Evolutionary conservation across 2,797 vertebrate genomes (phyloP).

Genomic region (Danio aesculapii): DNA sequence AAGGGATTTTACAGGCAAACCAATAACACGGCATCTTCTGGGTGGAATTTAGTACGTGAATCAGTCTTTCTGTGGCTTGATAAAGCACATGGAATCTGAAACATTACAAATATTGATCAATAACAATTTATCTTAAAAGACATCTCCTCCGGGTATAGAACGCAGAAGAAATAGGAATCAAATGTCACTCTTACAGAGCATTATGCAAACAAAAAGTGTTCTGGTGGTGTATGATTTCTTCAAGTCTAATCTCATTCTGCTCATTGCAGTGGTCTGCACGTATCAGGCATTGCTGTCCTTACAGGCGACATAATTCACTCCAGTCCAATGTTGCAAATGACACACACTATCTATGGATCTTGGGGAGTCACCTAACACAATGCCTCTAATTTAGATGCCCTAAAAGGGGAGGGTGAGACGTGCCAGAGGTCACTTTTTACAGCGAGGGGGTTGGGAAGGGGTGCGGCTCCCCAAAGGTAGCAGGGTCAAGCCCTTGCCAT

Average conservation of each 20-base stretch:
- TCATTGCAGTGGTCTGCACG: constrained; percentile 47
- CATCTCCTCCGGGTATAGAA: background rate
- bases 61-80: background rate
- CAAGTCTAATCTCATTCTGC: constrained; percentile 61
- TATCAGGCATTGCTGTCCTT: constrained; percentile 63
- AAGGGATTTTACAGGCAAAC: constrained; percentile 65
- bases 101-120: background rate
- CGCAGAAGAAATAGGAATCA: background rate
- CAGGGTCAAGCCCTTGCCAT: constrained; percentile 78
- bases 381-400: constrained; percentile 82
- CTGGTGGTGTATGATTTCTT: constrained; percentile 69
- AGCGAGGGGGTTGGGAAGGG: constrained; percentile 70
- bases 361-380: constrained; percentile 82
- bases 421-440: constrained; percentile 79
- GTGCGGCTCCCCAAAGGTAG: constrained; percentile 84
- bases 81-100: background rate
- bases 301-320: constrained; percentile 72
- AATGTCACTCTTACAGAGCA: constrained; percentile 37
- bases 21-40: background rate
- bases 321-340: constrained; percentile 65
- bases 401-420: constrained; percentile 76
- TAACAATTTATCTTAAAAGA: background rate
- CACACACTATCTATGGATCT: constrained; percentile 79
- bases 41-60: background rate
- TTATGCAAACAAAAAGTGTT: background rate